phyloP scores from a whole-genome alignment of 1,140 invertebrate species.

The Drosophila gunungcola region DNA sequence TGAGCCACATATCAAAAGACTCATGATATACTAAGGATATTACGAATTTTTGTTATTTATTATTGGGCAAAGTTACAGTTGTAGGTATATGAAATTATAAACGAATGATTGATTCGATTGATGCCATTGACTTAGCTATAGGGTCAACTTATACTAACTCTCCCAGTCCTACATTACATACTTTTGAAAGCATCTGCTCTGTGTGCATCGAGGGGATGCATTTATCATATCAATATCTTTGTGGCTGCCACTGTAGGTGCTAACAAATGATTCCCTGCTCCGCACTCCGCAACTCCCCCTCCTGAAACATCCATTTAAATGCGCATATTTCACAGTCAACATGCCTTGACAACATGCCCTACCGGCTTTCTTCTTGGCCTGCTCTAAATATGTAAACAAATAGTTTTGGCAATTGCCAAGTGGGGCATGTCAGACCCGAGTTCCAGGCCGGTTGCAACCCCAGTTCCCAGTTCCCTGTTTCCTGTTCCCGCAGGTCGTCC shows the following conservation, averaged over 20 bases:
- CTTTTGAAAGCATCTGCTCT: too few species aligned
- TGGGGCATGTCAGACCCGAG: slow-evolving; percentile 65
- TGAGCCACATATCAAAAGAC: neutral
- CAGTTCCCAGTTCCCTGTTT: neutral
- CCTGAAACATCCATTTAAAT: slow-evolving; percentile 63
- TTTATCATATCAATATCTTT: slow-evolving; percentile 17
- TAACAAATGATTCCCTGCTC: slow-evolving; percentile 8
- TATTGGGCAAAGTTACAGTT: too few species aligned
- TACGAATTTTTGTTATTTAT: too few species aligned
- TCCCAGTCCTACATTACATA: too few species aligned
- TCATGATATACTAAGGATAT: too few species aligned
- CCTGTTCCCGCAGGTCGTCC: slow-evolving; percentile 18
- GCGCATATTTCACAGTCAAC: slow-evolving; percentile 83
- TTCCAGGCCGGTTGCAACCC: neutral
- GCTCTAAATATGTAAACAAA: slow-evolving; percentile 84
- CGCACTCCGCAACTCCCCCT: neutral
- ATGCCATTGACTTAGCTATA: too few species aligned
- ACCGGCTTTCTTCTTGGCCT: slow-evolving; percentile 66
- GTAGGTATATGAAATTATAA: too few species aligned
- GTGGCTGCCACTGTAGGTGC: slow-evolving; percentile 1
- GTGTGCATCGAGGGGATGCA: neutral
- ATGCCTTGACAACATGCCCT: slow-evolving; percentile 83
- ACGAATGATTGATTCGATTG: too few species aligned
- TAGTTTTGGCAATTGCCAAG: slow-evolving; percentile 84
- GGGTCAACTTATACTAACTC: too few species aligned